phyloP scores from a whole-genome alignment of 92 coral and sea anemone species.

The Umimayanthus chanpuru region DNA sequence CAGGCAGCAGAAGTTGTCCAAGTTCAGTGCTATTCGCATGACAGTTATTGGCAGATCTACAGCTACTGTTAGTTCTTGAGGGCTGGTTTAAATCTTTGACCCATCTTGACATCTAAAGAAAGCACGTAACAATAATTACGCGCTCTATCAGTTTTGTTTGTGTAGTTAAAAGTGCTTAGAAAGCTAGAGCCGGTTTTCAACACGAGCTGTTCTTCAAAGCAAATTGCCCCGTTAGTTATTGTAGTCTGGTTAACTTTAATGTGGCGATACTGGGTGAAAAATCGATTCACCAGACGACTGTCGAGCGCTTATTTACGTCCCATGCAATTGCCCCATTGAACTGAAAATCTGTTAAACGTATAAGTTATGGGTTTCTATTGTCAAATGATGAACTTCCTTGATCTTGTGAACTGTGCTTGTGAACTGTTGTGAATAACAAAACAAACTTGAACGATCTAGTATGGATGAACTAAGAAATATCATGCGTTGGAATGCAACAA shows the following conservation, averaged over 20 bases:
- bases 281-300: too few relatives aligned
- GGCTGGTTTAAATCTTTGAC: neutral
- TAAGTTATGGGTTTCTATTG: too few relatives aligned
- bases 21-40: neutral
- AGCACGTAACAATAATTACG: neutral
- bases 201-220: neutral
- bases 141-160: neutral
- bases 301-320: too few relatives aligned
- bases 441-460: too few relatives aligned
- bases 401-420: too few relatives aligned
- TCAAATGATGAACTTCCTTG: too few relatives aligned
- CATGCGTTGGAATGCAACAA: too few relatives aligned
- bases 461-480: too few relatives aligned
- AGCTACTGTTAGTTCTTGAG: neutral
- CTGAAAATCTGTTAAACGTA: too few relatives aligned
- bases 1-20: neutral
- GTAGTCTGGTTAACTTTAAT: neutral
- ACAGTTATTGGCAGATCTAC: neutral
- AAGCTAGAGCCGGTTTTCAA: neutral
- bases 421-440: too few relatives aligned
- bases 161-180: neutral
- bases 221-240: neutral
- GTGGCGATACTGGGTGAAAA: too few relatives aligned
- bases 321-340: too few relatives aligned
- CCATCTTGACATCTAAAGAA: neutral